Conservation (phyloP, 2,888 invertebrate species). For the Aromia moschata region DNA sequence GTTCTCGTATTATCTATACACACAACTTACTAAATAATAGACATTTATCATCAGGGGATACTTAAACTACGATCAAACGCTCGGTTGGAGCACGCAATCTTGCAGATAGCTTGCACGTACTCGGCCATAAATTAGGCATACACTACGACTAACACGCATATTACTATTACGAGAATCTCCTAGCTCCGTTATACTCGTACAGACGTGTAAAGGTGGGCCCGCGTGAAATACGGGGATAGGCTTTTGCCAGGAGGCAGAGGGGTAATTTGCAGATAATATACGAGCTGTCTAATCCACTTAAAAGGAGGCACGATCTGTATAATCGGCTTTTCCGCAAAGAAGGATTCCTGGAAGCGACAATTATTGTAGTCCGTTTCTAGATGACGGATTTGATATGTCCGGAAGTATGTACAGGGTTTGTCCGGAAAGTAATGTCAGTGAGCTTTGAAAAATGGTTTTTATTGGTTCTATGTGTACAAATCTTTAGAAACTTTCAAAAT, state of each 20-base stretch:
- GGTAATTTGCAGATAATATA: constrained; percentile 33
- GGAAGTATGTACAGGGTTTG: too few relatives aligned
- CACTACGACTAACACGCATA: constrained; percentile 22
- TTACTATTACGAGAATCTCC: constrained; percentile 27
- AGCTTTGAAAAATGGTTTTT: too few relatives aligned
- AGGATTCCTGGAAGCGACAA: constrained; percentile 4
- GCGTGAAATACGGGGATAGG: constrained; percentile 19
- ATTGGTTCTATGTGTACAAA: too few relatives aligned
- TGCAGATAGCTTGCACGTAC: constrained; percentile 28
- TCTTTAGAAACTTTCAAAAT: too few relatives aligned
- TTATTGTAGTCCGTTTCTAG: constrained; percentile 4
- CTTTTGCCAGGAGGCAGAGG: constrained; percentile 21
- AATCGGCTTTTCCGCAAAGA: constrained; percentile 28
- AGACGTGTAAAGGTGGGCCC: not conserved
- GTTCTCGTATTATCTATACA: too few relatives aligned
- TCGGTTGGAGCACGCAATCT: constrained; percentile 29
- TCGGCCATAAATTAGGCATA: constrained; percentile 30
- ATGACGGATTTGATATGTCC: too few relatives aligned
- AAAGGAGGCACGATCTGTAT: constrained; percentile 31
- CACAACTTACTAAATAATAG: constrained; percentile 3
- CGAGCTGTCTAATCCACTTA: constrained; percentile 35
- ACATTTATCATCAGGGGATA: constrained; percentile 1
- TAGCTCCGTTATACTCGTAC: constrained; percentile 16
- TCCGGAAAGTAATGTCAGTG: too few relatives aligned
- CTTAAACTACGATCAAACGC: constrained; percentile 8